Conservation (phyloP, 1,140 invertebrate genomes). For the Drosophila lowei region DNA sequence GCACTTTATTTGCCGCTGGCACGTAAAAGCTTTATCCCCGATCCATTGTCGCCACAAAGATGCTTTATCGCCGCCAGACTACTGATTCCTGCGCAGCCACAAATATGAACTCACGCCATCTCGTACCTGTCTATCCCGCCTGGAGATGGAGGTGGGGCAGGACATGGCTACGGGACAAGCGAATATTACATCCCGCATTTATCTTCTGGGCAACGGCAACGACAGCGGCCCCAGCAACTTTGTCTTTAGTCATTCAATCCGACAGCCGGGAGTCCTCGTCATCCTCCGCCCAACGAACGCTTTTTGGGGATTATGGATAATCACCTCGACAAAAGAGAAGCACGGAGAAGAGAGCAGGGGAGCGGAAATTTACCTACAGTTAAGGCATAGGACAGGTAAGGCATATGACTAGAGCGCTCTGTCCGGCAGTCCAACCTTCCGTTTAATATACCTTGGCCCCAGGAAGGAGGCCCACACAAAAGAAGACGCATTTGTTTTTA, state of each 20-base stretch:
- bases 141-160: background rate
- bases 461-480: background rate
- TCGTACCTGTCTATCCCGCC: conserved; percentile 43
- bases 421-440: no score
- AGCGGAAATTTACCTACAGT: background rate
- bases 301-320: conserved; percentile 71
- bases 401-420: no score
- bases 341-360: conserved; percentile 13
- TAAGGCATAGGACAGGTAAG: conserved; percentile 1
- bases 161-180: conserved; percentile 13
- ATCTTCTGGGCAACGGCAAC: conserved; percentile 50
- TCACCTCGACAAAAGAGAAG: conserved; percentile 61
- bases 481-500: conserved; percentile 59
- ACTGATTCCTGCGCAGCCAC: conserved; percentile 60
- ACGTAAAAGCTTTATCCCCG: conserved; percentile 80
- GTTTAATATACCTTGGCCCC: no score
- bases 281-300: conserved; percentile 12
- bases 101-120: conserved; percentile 69
- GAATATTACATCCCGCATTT: conserved; percentile 28
- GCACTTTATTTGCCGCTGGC: conserved; percentile 60
- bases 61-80: conserved; percentile 67
- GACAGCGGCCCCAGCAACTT: conserved; percentile 33
- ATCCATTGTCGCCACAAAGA: conserved; percentile 74
- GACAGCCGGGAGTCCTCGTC: background rate
- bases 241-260: conserved; percentile 71